Evolutionary conservation across 2,797 vertebrate species (phyloP).

Genomic region (Anomalospiza imberbis): DNA sequence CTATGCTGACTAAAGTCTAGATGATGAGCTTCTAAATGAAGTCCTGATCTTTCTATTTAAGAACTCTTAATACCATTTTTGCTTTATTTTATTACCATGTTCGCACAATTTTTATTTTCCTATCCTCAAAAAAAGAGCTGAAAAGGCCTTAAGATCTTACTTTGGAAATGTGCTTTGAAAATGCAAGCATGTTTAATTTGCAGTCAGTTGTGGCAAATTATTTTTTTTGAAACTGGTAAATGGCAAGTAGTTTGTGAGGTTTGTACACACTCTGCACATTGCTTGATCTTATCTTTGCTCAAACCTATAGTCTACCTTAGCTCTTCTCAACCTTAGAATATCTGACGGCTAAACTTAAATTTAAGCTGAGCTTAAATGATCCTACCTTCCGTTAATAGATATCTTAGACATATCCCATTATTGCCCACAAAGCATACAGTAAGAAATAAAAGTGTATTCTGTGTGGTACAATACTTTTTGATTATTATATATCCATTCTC

Average conservation of each 20-base stretch:
- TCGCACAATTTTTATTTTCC: background rate
- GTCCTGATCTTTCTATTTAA: background rate
- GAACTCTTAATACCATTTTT: background rate
- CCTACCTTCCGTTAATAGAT: background rate
- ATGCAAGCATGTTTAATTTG: background rate
- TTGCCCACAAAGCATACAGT: background rate
- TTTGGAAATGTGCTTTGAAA: background rate
- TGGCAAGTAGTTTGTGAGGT: background rate
- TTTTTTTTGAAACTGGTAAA: background rate
- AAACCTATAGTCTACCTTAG: background rate
- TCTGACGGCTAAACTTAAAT: background rate
- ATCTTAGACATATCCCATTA: background rate
- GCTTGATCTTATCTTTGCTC: background rate
- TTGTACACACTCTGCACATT: background rate
- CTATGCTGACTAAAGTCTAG: background rate
- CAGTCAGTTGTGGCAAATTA: background rate
- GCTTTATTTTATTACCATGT: background rate
- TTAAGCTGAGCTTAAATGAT: background rate
- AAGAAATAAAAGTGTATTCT: background rate
- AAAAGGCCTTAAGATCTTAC: background rate
- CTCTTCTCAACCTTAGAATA: background rate
- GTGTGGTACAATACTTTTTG: background rate
- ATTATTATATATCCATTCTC: constrained; percentile 41
- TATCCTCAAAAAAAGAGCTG: background rate
- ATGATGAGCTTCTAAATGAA: background rate